Conservation (phyloP, 2,797 vertebrate species). For the Acrocephalus scirpaceus region DNA sequence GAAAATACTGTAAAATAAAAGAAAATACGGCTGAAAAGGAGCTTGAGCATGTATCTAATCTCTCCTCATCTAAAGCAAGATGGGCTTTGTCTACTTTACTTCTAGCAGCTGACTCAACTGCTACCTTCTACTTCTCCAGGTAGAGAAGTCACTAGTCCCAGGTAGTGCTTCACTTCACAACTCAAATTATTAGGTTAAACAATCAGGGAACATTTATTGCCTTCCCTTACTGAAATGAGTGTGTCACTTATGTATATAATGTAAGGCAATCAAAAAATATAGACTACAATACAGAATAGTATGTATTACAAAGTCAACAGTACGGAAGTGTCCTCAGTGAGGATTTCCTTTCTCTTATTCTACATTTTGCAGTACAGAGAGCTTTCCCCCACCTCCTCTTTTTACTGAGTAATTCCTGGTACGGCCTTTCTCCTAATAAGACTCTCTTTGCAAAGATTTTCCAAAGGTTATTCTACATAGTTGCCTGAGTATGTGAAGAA, state of each 20-base stretch:
- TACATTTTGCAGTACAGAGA: background rate
- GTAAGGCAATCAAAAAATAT: background rate
- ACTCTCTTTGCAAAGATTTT: slow-evolving; percentile 32
- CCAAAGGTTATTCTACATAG: background rate
- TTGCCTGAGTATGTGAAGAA: background rate
- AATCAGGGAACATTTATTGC: background rate
- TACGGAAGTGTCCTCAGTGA: background rate
- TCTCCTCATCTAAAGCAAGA: background rate
- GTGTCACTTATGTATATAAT: background rate
- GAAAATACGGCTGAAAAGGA: background rate
- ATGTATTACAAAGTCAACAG: background rate
- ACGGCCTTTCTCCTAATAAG: background rate
- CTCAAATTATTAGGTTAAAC: background rate
- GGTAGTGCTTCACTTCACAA: background rate
- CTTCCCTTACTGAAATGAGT: background rate
- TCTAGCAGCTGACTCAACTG: background rate
- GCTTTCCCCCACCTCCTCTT: background rate
- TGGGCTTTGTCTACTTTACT: background rate
- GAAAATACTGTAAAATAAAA: background rate
- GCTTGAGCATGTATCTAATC: background rate
- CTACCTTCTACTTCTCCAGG: background rate
- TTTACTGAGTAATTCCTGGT: background rate
- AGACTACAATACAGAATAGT: background rate
- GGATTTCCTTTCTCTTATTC: background rate
- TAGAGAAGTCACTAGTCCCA: too few species aligned